Base-by-base conservation (phyloP, 1,140 invertebrate species). In the Drosophila sulfurigaster region DNA sequence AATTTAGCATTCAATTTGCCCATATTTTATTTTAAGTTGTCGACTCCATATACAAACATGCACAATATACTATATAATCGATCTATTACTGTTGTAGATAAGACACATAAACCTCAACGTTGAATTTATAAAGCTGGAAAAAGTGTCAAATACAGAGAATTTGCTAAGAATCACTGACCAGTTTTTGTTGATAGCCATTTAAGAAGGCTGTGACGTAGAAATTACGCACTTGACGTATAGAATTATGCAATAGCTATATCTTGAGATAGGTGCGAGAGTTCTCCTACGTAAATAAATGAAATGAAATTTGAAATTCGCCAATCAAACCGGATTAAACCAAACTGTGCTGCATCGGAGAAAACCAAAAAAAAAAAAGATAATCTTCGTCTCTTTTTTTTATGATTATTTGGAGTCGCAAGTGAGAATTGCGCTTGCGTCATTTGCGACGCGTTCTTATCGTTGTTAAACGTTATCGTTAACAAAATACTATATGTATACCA, bases 391-490 rank as follows among this genome's bases (percentile, higher is more conserved):
- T 57, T 58, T 57, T n/a, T 38, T 38, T 3, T 38, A 38, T 11
- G 1, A 38, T 38, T 38, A 10, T 38, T 38, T 38, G 7, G 35
- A 8, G 16, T 38, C 51, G 52, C 10, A 25, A 20, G 52, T n/a
- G 11, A 20, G n/a, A 43, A 43, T 57, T 15, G 8, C 28, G 35
- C 45, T 68, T 77, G 70, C 75, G 75, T 77, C 75, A 77, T 30
- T 51, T 46, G 8, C 38, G 28, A 52, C 43, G 46, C 43, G 10
- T 15, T 38, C 48, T 74, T 77, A 74, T 77, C 70, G 5, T 7
- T 11, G 30, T 38, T 57, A 20, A 49, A 51, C 45, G 25, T 62
- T 63, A 74, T 77, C 62, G 57, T 30, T 30, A 71, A 35, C 6
- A 15, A 46, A 60, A 60, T 32, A 59, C 41, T 43, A 25, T 28